A percentile compares a stretch with the other conserved stretches of the same genome.
phyloP scores from a whole-genome alignment of 2,797 vertebrate genomes.

The Enoplosus armatus region DNA sequence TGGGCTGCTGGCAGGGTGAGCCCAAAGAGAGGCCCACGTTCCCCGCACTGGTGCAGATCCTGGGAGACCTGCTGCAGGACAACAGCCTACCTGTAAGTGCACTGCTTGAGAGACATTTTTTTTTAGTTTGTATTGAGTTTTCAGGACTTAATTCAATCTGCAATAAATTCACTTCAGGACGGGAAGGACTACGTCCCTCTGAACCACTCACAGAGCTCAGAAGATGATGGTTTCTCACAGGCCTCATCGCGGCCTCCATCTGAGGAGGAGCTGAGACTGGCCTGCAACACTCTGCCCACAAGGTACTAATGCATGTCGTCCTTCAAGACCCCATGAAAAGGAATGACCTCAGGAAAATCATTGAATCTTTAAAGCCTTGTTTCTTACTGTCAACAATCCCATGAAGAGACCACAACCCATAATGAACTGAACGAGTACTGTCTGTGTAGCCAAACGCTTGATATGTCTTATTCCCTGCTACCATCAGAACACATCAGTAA shows the following conservation, averaged over 20 bases:
- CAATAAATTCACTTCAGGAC: conserved; percentile 79
- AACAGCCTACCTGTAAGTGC: conserved; percentile 89
- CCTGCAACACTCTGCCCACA: conserved; percentile 89
- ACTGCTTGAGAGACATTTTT: not conserved
- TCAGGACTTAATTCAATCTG: not conserved
- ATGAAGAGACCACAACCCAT: not conserved
- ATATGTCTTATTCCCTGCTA: not conserved
- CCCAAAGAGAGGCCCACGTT: conserved; percentile 94
- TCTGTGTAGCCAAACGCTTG: not conserved
- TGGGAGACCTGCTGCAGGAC: conserved; percentile 95
- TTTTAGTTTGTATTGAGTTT: not conserved
- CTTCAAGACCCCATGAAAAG: not conserved
- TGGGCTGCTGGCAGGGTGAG: conserved; percentile 97
- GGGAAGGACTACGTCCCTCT: conserved; percentile 90
- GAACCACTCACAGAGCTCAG: conserved; percentile 91
- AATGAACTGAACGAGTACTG: not conserved
- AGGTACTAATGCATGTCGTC: conserved; percentile 76
- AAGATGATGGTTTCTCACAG: conserved; percentile 96
- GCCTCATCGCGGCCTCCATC: conserved; percentile 90
- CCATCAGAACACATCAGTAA: not conserved
- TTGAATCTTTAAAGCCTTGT: not conserved
- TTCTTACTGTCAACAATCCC: not conserved
- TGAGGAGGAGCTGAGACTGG: conserved; percentile 89
- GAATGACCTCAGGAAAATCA: not conserved
- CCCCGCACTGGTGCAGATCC: conserved; percentile 92